Evolutionary conservation across 1,140 invertebrate species (phyloP), one percentile per base, ranked within the genome.

Genomic region (Lucilia cuprina): DNA sequence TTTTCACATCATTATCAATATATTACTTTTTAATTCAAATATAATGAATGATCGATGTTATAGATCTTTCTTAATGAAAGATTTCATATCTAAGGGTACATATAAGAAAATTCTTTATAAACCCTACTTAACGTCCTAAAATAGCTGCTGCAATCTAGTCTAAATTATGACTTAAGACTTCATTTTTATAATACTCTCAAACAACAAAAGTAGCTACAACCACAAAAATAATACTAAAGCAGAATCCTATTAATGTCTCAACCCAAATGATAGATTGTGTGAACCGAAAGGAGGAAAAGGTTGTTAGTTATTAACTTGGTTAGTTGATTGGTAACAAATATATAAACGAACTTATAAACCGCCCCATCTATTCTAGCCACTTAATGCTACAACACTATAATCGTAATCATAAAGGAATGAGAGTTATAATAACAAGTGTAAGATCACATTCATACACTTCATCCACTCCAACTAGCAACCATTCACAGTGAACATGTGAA

Each of bases 161-260:
- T 5, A 55, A 55, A 70, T 70, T 70, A 70, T 70, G n/a, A 70
- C 10, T 70, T 70, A 21, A 21, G 10, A 70, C 50, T 70, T 70
- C 5, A 7, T 70, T 70, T 70, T n/a, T n/a, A n/a, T n/a, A n/a
- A n/a, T n/a, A n/a, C n/a, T n/a, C n/a, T n/a, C n/a, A n/a, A n/a
- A 7, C n/a, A 70, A 21, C n/a, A 21, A 5, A 14, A n/a, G n/a
- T n/a, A n/a, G n/a, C 13, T 17, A 60, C 55, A 60, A 60, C 55
- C 13, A 13, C 55, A 60, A 13, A 17, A 80, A 80, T 49, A 19
- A 49, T 30, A 49, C 19, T 80, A 30, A 80, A 80, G 41, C n/a
- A n/a, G 41, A 80, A 41, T 80, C 77, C 47, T 80, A 80, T 80
- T 80, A 80, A 80, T 80, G 77, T 80, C 65, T 70, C 17, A 80